phyloP scores from a whole-genome alignment of 2,113 vertebrate genomes.

The Cercopithecus mona region DNA sequence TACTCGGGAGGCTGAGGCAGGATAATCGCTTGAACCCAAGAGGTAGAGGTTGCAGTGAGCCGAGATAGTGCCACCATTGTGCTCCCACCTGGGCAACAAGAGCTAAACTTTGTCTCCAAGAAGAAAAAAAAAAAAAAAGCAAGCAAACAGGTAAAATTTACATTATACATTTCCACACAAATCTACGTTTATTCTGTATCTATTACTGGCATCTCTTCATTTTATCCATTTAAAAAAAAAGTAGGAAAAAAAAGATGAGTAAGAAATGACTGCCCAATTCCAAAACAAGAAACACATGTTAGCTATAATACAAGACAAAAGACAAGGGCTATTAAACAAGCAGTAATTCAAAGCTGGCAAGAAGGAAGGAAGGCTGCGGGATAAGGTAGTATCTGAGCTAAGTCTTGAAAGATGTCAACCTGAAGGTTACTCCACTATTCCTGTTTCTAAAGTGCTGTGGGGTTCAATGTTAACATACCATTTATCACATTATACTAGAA shows the following conservation, averaged over 20 bases:
- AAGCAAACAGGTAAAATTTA: conserved; percentile 23
- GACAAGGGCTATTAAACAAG: neutral
- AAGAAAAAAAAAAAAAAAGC: too few species aligned
- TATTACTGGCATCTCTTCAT: neutral
- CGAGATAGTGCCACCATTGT: too few species aligned
- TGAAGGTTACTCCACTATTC: neutral
- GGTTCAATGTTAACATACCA: neutral
- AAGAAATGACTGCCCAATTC: neutral
- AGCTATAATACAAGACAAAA: neutral
- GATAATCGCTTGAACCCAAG: too few species aligned
- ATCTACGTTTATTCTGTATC: neutral
- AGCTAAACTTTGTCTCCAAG: too few species aligned
- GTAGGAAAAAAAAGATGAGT: neutral
- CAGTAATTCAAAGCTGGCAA: neutral
- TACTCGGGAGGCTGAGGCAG: too few species aligned
- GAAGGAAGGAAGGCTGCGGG: neutral
- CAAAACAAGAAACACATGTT: neutral
- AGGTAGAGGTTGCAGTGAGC: too few species aligned
- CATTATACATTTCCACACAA: neutral
- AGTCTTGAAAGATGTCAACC: neutral
- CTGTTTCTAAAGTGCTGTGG: neutral
- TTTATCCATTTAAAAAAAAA: neutral
- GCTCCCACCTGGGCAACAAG: too few species aligned
- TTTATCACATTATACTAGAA: neutral
- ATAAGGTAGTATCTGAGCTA: neutral